A percentile compares a stretch with the other conserved stretches of the same genome.
phyloP scores from a whole-genome alignment of 2,888 invertebrate genomes.

The Drosophila monieri region DNA sequence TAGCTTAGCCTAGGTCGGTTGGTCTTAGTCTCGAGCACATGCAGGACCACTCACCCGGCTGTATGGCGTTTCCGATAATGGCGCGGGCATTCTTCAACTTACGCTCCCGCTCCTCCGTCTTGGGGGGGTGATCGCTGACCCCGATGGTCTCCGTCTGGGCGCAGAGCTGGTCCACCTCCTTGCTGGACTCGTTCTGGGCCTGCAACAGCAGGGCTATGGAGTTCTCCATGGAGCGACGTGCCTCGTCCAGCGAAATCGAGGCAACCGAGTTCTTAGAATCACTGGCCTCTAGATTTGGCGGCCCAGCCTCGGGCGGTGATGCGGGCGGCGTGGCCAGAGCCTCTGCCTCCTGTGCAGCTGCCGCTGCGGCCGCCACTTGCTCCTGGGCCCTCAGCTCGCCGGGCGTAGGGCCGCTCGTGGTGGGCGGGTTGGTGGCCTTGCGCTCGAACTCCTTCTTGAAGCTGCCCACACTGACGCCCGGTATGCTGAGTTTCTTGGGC shows the following conservation, averaged over 20 bases:
- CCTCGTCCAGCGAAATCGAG: conserved; percentile 86
- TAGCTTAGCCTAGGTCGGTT: conserved; percentile 58
- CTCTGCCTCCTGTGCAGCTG: conserved; percentile 59
- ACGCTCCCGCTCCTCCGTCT: conserved; percentile 84
- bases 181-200: conserved; percentile 83
- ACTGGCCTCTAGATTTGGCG: conserved; percentile 82
- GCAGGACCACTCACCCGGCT: conserved; percentile 81
- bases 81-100: conserved; percentile 89
- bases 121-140: conserved; percentile 68
- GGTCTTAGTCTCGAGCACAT: conserved; percentile 7
- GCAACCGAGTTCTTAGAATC: conserved; percentile 85
- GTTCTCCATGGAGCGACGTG: conserved; percentile 86
- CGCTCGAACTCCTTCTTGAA: conserved; percentile 94
- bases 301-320: conserved; percentile 64
- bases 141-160: conserved; percentile 83
- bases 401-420: conserved; percentile 81
- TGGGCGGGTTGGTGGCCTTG: conserved; percentile 87
- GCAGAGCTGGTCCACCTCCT: conserved; percentile 83
- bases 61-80: conserved; percentile 89
- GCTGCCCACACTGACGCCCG: conserved; percentile 92
- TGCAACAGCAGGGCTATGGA: conserved; percentile 87
- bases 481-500: conserved; percentile 92
- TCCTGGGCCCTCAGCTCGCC: conserved; percentile 79
- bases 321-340: conserved; percentile 79
- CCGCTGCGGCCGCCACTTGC: conserved; percentile 76